phyloP scores from a whole-genome alignment of 2,797 vertebrate species.

The Myiotriccus ornatus region DNA sequence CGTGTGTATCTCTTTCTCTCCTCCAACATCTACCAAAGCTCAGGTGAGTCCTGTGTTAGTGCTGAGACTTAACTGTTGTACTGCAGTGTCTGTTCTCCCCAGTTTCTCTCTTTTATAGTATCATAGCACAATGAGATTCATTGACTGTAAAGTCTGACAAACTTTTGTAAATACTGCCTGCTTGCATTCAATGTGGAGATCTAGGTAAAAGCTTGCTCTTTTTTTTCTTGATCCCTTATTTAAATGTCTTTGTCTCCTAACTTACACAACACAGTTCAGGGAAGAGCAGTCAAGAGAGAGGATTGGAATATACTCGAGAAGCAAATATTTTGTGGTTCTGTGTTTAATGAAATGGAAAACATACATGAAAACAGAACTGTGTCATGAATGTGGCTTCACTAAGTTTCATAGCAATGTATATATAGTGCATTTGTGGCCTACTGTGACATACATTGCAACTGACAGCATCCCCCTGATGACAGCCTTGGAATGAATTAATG shows the following conservation, averaged over 20 bases:
- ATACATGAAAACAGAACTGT: neutral
- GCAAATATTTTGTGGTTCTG: neutral
- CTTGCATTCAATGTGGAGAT: neutral
- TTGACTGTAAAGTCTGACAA: neutral
- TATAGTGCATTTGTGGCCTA: neutral
- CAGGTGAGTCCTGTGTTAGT: neutral
- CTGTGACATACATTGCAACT: neutral
- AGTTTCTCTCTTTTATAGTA: neutral
- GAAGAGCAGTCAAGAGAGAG: neutral
- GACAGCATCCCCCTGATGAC: neutral
- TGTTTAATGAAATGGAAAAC: neutral
- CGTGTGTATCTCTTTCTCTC: accelerated
- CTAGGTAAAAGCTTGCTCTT: neutral
- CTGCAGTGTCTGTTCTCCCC: neutral
- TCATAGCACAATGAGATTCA: neutral
- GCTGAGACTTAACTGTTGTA: neutral
- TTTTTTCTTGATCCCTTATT: neutral
- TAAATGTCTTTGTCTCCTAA: neutral
- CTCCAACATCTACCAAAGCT: neutral
- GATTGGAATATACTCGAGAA: neutral
- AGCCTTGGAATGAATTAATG: neutral
- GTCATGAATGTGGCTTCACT: neutral
- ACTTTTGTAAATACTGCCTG: neutral
- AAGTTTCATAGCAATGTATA: neutral
- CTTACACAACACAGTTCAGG: neutral